Conservation (phyloP, 1,140 invertebrate species). For the Pentalonia nigronervosa region DNA sequence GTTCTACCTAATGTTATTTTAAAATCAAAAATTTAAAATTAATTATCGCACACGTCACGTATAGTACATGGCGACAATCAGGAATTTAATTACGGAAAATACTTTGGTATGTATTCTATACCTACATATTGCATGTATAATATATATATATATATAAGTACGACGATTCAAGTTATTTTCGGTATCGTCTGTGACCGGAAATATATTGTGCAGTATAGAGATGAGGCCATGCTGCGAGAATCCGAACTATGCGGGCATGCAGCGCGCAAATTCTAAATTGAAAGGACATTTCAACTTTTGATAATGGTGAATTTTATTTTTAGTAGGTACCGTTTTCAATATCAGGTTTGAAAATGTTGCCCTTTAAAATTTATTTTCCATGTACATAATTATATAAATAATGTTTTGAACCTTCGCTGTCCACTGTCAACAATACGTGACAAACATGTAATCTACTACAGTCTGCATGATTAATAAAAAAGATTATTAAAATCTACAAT, state of each 20-base stretch:
- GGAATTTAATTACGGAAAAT: not conserved
- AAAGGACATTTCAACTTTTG: not conserved
- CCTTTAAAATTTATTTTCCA: not conserved
- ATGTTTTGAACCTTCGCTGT: not conserved
- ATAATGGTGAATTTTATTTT: not conserved
- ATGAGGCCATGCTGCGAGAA: not conserved
- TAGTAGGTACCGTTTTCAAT: not conserved
- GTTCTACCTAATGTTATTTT: not conserved
- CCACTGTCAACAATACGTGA: not conserved
- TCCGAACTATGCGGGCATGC: not conserved
- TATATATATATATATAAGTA: not conserved
- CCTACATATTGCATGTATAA: not conserved
- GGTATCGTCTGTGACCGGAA: not conserved
- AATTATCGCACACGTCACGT: not conserved
- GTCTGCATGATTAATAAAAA: not conserved
- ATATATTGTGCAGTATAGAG: not conserved
- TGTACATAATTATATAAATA: not conserved
- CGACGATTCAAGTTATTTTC: not conserved
- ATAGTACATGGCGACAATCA: not conserved
- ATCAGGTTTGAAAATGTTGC: not conserved
- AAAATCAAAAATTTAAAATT: not conserved
- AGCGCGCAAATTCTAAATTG: not conserved
- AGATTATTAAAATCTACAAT: not conserved
- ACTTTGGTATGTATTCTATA: not conserved
- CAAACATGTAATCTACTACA: not conserved